phyloP scores from a whole-genome alignment of 2,888 invertebrate genomes.

The Caenorhabditis becei region DNA sequence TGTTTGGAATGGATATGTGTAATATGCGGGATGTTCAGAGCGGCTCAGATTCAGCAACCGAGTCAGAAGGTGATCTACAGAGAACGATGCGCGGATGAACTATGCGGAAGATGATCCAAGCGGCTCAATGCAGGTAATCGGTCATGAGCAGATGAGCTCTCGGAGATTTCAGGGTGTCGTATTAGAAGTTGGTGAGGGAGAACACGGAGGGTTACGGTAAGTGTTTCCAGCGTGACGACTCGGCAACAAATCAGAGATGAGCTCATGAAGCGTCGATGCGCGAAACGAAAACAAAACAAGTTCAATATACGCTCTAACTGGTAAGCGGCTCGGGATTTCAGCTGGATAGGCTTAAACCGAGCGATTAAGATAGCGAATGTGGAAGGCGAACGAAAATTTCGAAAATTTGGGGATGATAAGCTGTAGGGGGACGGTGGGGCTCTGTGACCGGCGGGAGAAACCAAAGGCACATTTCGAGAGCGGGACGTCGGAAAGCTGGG shows the following conservation, averaged over 20 bases:
- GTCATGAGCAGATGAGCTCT: slow-evolving; percentile 1
- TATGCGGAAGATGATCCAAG: slow-evolving; percentile 5
- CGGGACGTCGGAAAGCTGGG: slow-evolving; percentile 40
- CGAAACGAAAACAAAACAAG: slow-evolving; percentile 31
- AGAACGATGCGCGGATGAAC: background rate
- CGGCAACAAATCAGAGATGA: slow-evolving; percentile 30
- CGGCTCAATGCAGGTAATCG: slow-evolving; percentile 3
- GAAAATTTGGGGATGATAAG: background rate
- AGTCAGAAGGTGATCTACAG: background rate
- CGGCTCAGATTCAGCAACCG: background rate
- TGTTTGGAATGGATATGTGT: no score
- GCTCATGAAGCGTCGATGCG: background rate
- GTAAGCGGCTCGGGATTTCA: slow-evolving; percentile 39
- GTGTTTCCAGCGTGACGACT: background rate
- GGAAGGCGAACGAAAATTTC: background rate
- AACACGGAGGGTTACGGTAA: background rate
- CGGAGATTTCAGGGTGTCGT: background rate
- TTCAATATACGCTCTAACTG: slow-evolving; percentile 33
- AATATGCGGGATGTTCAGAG: background rate
- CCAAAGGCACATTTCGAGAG: slow-evolving; percentile 1
- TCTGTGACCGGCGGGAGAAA: background rate
- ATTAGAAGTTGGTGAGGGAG: background rate
- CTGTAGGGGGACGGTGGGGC: no score
- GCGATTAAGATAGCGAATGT: slow-evolving; percentile 6
- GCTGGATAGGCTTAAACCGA: slow-evolving; percentile 32